Conservation (phyloP, 2,797 vertebrate species). For the Poeciliopsis infans region DNA sequence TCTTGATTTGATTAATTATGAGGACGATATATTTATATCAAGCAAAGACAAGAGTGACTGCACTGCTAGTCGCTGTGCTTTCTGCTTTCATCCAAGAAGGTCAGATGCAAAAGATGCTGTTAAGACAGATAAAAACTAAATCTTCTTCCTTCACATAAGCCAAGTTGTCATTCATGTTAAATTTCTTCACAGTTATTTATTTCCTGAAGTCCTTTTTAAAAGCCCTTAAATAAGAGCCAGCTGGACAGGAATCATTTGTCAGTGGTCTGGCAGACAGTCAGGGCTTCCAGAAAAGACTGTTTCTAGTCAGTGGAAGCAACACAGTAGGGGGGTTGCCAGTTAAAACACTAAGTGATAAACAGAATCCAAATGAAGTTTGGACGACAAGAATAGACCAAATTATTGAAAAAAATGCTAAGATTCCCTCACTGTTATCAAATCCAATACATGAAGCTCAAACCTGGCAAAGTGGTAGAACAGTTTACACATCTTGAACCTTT, state of each 20-base stretch:
- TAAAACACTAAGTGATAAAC: slow-evolving; percentile 54
- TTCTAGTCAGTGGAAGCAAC: slow-evolving; percentile 38
- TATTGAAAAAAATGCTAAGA: slow-evolving; percentile 3
- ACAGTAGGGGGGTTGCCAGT: slow-evolving; percentile 42
- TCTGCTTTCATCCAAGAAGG: not conserved
- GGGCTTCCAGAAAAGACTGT: slow-evolving; percentile 38
- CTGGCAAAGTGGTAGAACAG: not conserved
- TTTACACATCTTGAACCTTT: not conserved
- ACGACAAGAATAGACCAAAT: slow-evolving; percentile 24
- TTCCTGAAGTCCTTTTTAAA: slow-evolving; percentile 14
- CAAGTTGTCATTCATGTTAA: slow-evolving; percentile 8
- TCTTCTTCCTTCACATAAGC: not conserved
- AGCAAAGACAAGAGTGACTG: not conserved
- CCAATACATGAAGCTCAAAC: not conserved
- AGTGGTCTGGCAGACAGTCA: slow-evolving; percentile 57
- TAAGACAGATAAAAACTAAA: not conserved
- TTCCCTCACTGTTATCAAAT: slow-evolving; percentile 18
- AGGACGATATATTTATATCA: not conserved
- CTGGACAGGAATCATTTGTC: slow-evolving; percentile 56
- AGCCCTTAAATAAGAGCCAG: slow-evolving; percentile 43
- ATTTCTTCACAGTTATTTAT: slow-evolving; percentile 13
- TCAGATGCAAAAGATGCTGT: slow-evolving; percentile 23
- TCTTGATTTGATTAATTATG: not conserved
- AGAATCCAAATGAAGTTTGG: slow-evolving; percentile 51
- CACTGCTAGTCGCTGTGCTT: not conserved